Percentiles rank a stretch among this genome's conserved stretches.
These are phyloP conservation scores for Turritopsis dohrnii DNA, from an alignment of 30 jellyfish, hydroid and myxozoan species.

Conservation along the genomic window DNA sequence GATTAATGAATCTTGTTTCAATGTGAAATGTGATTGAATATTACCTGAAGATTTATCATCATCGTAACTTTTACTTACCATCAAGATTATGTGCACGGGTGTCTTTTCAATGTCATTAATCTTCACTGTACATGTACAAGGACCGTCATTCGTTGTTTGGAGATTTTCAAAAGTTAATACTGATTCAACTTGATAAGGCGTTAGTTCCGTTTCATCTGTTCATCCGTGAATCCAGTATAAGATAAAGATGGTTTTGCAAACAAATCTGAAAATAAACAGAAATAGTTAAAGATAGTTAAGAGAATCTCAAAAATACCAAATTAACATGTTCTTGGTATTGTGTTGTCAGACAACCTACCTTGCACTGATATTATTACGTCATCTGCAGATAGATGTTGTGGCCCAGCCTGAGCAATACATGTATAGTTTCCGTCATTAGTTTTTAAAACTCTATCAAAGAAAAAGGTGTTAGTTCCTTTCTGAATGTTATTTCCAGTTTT, in stretches of 20 bases:
- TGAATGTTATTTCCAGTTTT: background rate
- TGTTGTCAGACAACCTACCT: background rate
- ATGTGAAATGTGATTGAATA: background rate
- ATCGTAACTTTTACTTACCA: background rate
- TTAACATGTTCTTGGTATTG: no score
- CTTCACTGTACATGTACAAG: background rate
- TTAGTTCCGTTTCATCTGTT: background rate
- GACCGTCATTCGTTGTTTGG: background rate
- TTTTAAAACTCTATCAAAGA: background rate
- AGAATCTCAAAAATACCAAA: no score
- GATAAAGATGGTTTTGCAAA: background rate
- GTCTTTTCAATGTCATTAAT: background rate
- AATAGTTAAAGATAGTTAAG: background rate
- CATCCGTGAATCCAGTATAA: background rate
- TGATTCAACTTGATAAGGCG: background rate
- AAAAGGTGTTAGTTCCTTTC: background rate
- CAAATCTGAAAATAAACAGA: background rate
- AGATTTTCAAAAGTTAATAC: background rate
- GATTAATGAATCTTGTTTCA: background rate
- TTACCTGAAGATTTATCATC: background rate
- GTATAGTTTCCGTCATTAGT: background rate
- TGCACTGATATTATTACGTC: background rate
- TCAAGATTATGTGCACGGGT: background rate
- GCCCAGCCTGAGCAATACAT: background rate
- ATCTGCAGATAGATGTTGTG: background rate